Percentiles rank a stretch among this genome's conserved stretches.
phyloP scores from a whole-genome alignment of 2,113 vertebrate species.

The Sinosuthora webbiana region DNA sequence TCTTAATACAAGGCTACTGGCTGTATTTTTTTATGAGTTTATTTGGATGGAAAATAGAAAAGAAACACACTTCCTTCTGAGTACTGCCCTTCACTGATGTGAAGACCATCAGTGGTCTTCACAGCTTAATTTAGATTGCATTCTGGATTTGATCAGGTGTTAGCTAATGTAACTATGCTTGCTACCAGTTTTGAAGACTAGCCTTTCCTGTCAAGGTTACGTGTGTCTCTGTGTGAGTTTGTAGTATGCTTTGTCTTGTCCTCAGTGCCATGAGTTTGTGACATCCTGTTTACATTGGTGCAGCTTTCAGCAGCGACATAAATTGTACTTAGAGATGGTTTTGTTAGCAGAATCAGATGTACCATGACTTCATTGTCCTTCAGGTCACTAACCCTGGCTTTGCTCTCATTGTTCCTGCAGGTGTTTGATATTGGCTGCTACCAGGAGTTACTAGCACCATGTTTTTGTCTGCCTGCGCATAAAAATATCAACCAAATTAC shows the following conservation, averaged over 20 bases:
- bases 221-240: background rate
- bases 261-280: background rate
- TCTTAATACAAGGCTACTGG: background rate
- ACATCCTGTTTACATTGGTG: slow-evolving; percentile 23
- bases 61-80: background rate
- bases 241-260: background rate
- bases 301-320: background rate
- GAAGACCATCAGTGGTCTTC: background rate
- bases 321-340: background rate
- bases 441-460: slow-evolving; percentile 95
- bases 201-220: background rate
- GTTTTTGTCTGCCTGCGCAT: slow-evolving; percentile 93
- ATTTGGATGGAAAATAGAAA: background rate
- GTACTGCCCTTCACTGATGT: background rate
- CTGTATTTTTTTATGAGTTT: background rate
- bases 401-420: slow-evolving; percentile 69
- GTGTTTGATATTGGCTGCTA: slow-evolving; percentile 95
- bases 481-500: slow-evolving; percentile 98
- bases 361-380: background rate
- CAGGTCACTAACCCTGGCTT: slow-evolving; percentile 16
- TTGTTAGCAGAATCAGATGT: background rate
- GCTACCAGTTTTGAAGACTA: background rate
- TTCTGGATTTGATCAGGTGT: background rate
- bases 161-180: background rate
- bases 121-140: background rate